A percentile compares a stretch with the other conserved stretches of the same genome.
Evolutionary conservation across 2,888 invertebrate genomes (phyloP).

Genomic region (Unio pictorum): DNA sequence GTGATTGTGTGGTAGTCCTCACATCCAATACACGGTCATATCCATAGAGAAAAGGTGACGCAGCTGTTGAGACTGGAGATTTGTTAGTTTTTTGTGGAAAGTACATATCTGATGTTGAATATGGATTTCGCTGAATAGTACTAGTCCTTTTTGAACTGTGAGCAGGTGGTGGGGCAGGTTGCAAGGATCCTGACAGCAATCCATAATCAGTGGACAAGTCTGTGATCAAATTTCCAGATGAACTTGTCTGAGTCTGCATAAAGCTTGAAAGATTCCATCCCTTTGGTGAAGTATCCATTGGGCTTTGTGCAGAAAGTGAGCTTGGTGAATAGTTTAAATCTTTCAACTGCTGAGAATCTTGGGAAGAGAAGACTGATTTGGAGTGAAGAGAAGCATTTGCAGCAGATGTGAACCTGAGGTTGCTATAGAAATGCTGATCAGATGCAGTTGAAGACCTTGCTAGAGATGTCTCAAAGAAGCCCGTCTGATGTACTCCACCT

Average conservation of each 20-base stretch:
- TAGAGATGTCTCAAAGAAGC: slow-evolving; percentile 41
- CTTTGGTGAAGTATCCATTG: slow-evolving; percentile 21
- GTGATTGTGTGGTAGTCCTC: background rate
- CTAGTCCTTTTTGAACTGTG: slow-evolving; percentile 52
- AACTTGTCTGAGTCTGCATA: slow-evolving; percentile 35
- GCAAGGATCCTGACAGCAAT: slow-evolving; percentile 27
- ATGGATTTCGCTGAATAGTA: slow-evolving; percentile 50
- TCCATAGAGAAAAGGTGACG: slow-evolving; percentile 2
- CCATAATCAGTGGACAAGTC: slow-evolving; percentile 21
- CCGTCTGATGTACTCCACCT: slow-evolving; percentile 44
- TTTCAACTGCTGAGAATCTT: slow-evolving; percentile 17
- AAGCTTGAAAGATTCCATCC: slow-evolving; percentile 52
- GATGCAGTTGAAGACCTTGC: slow-evolving; percentile 7
- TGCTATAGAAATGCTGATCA: slow-evolving; percentile 24
- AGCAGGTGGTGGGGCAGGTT: slow-evolving; percentile 61
- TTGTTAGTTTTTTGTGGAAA: slow-evolving; percentile 23
- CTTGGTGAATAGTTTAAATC: slow-evolving; percentile 10
- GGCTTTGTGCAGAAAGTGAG: slow-evolving; percentile 10
- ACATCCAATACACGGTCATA: background rate
- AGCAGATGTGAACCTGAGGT: slow-evolving; percentile 19
- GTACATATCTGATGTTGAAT: slow-evolving; percentile 28
- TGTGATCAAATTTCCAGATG: slow-evolving; percentile 29
- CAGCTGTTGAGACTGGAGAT: slow-evolving; percentile 10
- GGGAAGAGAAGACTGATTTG: slow-evolving; percentile 25
- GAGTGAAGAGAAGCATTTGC: slow-evolving; percentile 12